A percentile compares a stretch with the other conserved stretches of the same genome.
Conservation (phyloP, 2,888 invertebrate species). For the Archaeoteleia sp. region DNA sequence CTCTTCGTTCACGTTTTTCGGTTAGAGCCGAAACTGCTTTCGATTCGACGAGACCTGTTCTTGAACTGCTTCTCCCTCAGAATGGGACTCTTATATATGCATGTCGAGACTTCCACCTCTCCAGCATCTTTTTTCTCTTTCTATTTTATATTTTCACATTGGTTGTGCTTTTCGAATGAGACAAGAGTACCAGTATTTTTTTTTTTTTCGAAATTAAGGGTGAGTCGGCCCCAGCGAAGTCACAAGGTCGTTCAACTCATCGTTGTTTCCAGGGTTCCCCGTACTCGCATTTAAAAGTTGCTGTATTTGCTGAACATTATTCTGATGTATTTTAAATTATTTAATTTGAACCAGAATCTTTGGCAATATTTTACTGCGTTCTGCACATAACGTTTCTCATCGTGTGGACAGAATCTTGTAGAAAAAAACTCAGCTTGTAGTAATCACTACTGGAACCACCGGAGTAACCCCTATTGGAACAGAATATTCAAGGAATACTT, state of each 20-base stretch:
- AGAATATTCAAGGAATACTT: too few species aligned
- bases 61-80: slow-evolving; percentile 52
- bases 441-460: too few species aligned
- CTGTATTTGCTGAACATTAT: slow-evolving; percentile 17
- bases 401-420: too few species aligned
- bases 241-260: slow-evolving; percentile 46
- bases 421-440: too few species aligned
- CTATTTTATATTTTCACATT: slow-evolving; percentile 49
- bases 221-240: slow-evolving; percentile 34
- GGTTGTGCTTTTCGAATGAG: slow-evolving; percentile 46
- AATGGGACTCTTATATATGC: slow-evolving; percentile 53
- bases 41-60: slow-evolving; percentile 55
- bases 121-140: slow-evolving; percentile 51
- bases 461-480: too few species aligned
- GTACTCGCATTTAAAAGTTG: slow-evolving; percentile 27
- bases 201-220: slow-evolving; percentile 46
- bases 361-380: too few species aligned
- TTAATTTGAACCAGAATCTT: too few species aligned
- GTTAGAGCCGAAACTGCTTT: slow-evolving; percentile 54
- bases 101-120: slow-evolving; percentile 49
- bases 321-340: slow-evolving; percentile 21
- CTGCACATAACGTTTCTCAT: too few species aligned
- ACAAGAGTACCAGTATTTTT: slow-evolving; percentile 26
- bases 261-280: slow-evolving; percentile 41
- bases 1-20: slow-evolving; percentile 49